Percentiles rank a stretch among this genome's conserved stretches.
These are phyloP conservation scores for Caenorhabditis uteleia DNA, from an alignment of 2,888 invertebrate genomes.

Conservation along the genomic window DNA sequence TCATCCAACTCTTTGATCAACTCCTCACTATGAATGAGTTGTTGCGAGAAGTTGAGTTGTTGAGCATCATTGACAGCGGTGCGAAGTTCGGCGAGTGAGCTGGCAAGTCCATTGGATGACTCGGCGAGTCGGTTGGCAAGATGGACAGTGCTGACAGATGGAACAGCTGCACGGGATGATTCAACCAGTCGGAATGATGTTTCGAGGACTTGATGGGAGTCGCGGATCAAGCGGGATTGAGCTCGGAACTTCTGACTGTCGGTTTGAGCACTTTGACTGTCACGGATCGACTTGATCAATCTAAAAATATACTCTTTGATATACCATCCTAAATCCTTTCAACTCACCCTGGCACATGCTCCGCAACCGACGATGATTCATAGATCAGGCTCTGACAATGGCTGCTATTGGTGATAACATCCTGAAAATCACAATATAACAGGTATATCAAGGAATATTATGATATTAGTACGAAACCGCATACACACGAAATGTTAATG, in stretches of 20 bases:
- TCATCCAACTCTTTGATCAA: conserved; percentile 75
- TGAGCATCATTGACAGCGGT: conserved; percentile 76
- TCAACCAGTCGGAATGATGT: conserved; percentile 77
- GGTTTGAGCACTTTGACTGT: conserved; percentile 50
- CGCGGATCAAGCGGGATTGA: conserved; percentile 64
- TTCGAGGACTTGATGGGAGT: conserved; percentile 59
- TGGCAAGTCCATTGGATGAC: conserved; percentile 74
- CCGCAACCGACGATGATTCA: conserved; percentile 72
- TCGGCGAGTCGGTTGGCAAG: conserved; percentile 56
- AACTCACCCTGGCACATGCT: conserved; percentile 71
- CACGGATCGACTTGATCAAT: conserved; percentile 54
- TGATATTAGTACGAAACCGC: too few relatives aligned
- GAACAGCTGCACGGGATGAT: conserved; percentile 82
- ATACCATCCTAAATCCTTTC: conserved; percentile 22
- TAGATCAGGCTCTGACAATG: conserved; percentile 55
- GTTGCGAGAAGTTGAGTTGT: conserved; percentile 73
- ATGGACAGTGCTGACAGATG: conserved; percentile 79
- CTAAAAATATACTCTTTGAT: too few relatives aligned
- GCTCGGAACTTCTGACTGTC: conserved; percentile 61
- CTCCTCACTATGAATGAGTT: conserved; percentile 62
- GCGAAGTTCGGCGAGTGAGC: conserved; percentile 77
- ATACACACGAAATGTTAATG: too few relatives aligned
- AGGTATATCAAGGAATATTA: too few relatives aligned
- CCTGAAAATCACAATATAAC: too few relatives aligned
- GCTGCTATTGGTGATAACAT: conserved; percentile 42